Evolutionary conservation across 2,113 vertebrate genomes (phyloP), one percentile per base, ranked within the genome.

Genomic region (Lasiurus borealis): DNA sequence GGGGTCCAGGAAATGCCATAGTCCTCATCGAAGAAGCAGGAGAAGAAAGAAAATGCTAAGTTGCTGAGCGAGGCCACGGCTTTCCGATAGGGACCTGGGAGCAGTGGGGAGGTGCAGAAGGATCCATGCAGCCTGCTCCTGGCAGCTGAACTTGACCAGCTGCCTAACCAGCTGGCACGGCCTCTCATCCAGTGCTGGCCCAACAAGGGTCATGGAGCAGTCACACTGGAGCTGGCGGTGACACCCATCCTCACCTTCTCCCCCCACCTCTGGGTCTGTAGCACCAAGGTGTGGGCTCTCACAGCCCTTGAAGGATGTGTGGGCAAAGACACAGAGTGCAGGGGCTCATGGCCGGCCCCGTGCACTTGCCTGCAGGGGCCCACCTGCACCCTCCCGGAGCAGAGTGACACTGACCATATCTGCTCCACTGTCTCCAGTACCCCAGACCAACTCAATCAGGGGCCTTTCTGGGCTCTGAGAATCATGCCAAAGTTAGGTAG

Each of bases 381-480:
- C 23, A n/a, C 13, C 52, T 44, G 13, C 25, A 59, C 50, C 29
- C 64, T 27, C 76, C 71, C 36, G 62, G 44, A 78, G 31, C 52
- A 75, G 36, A 75, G 59, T 10, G 16, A 12, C n/a, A 0, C 40
- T n/a, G 31, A 48, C 44, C 14, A 75, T 52, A 19, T 0, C 0
- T 31, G 16, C 44, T 6, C 50, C 9, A 2, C 71, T 8, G 13
- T 84, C 75, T 93, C 83, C 69, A 69, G 29, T 59, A 64, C 73
- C 64, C 72, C 80, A 89, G 75, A 72, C 31, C 29, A 14, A 34
- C 75, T 69, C 44, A 23, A 19, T 59, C 36, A 54, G 25, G 9
- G 83, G 44, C 12, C 0, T 21, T 66, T 68, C 44, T 44, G 11
- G 31, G 80, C 71, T 77, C 27, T 34, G 54, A 40, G 82, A 85